A percentile compares a stretch with the other conserved stretches of the same genome.
Conservation (phyloP, 2,797 vertebrate species). For the Ceryle rudis region DNA sequence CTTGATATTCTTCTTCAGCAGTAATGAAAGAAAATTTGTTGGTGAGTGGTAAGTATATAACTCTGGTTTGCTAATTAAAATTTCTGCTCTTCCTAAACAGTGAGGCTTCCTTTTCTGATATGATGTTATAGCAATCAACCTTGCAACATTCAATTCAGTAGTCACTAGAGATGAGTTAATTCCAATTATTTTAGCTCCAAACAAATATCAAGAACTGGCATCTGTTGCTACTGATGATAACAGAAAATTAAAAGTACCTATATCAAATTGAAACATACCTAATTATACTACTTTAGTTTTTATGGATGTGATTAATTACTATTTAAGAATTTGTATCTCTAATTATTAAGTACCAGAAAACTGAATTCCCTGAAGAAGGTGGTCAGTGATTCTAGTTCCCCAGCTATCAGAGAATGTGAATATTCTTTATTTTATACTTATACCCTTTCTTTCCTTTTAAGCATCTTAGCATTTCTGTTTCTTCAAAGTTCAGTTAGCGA, state of each 20-base stretch:
- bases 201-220: neutral
- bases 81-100: neutral
- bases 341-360: neutral
- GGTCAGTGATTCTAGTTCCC: neutral
- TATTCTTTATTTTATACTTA: neutral
- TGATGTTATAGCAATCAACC: neutral
- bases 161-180: neutral
- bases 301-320: neutral
- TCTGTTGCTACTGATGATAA: neutral
- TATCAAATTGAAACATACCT: neutral
- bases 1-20: neutral
- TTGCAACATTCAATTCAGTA: neutral
- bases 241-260: conserved; percentile 3
- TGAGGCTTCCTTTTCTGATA: neutral
- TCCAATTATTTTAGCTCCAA: conserved; percentile 16
- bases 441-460: neutral
- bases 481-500: neutral
- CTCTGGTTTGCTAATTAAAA: neutral
- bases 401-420: neutral
- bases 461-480: neutral
- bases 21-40: neutral
- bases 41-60: neutral
- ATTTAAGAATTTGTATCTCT: neutral
- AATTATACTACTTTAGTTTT: neutral
- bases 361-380: neutral